These are phyloP conservation scores for Orthosia incerta DNA, from an alignment of 2,888 invertebrate species.

Conservation along the genomic window DNA sequence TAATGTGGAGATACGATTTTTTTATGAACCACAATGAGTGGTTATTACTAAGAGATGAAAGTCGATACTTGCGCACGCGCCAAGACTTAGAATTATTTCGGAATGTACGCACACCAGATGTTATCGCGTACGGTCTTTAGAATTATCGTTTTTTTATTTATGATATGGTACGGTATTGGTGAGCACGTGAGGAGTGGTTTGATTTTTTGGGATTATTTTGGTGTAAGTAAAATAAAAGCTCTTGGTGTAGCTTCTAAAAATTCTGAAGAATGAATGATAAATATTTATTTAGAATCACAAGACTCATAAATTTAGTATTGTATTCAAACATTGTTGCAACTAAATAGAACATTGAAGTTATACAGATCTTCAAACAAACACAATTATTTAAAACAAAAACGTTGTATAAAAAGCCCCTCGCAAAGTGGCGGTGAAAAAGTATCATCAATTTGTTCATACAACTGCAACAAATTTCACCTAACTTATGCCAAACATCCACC, in stretches of 20 bases:
- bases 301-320: too few species aligned
- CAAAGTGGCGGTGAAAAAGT: background rate
- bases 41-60: conserved; percentile 68
- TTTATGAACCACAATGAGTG: conserved; percentile 67
- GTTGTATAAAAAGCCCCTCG: background rate
- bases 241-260: background rate
- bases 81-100: conserved; percentile 63
- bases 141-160: conserved; percentile 58
- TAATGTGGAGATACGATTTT: conserved; percentile 69
- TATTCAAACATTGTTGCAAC: background rate
- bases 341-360: too few species aligned
- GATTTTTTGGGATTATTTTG: background rate
- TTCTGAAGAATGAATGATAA: too few species aligned
- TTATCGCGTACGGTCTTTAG: conserved; percentile 54
- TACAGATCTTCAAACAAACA: background rate
- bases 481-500: conserved; percentile 2
- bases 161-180: conserved; percentile 43
- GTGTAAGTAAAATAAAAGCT: background rate
- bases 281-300: too few species aligned
- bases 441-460: conserved; percentile 11
- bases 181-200: conserved; percentile 6
- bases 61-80: conserved; percentile 67
- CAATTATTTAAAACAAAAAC: too few species aligned
- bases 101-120: conserved; percentile 68
- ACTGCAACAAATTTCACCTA: background rate